Evolutionary conservation across 2,888 invertebrate genomes (phyloP), one percentile per base, ranked within the genome.

Genomic region (Archips xylosteana): DNA sequence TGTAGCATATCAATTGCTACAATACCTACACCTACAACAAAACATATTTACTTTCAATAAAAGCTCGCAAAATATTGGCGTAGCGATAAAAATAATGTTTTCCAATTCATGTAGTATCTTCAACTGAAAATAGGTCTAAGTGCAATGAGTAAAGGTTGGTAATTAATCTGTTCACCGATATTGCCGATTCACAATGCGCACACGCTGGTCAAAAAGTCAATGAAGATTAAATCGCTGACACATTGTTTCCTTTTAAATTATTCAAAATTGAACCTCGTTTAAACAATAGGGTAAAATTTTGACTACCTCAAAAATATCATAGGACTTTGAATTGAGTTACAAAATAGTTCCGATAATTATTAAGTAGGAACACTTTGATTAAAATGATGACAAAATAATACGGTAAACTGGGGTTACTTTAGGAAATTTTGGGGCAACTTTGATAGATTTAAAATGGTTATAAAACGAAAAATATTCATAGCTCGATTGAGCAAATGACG

Each of bases 131-230:
- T n/a, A 13, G 4, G 8, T n/a, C n/a, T 51, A n/a, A n/a, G 5
- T n/a, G 8, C n/a, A 51, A 4, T n/a, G 15, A 51, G 15, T n/a
- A 4, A 51, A 51, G 6, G 51, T 51, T 51, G n/a, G 4, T 51
- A 51, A 51, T 51, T 15, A 8, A 51, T n/a, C n/a, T 15, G n/a
- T 49, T 49, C n/a, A 49, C 12, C 6, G 51, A 51, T 13, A 61
- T 61, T 61, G 42, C 39, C 39, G 42, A 62, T 62, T 62, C 62
- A 1, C 39, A 62, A 62, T 62, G 42, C 62, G 62, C 15, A 39
- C 62, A 42, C 42, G 32, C 36, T n/a, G 36, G 60, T n/a, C 39
- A 39, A 57, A 60, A 60, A 39, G 60, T 39, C 60, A 60, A 39
- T 60, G 60, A 60, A 60, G 54, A 54, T 54, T 23, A 49, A 13